Evolutionary conservation across 1,140 invertebrate genomes (phyloP).

Genomic region (Temnothorax longispinosus): DNA sequence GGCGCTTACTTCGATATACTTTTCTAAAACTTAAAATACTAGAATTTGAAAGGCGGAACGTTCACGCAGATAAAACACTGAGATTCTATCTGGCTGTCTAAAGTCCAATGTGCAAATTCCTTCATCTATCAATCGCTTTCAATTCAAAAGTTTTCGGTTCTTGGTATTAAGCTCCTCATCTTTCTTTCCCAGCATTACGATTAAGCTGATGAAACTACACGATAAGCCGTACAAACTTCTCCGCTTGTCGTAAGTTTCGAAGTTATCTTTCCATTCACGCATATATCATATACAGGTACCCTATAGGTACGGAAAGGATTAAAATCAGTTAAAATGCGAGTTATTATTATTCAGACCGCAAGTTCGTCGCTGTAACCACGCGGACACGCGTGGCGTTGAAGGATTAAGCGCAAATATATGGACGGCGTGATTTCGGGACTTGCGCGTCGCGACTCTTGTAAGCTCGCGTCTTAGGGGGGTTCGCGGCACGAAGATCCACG

Average conservation of each 20-base stretch:
- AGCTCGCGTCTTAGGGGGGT: constrained; percentile 67
- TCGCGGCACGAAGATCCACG: constrained; percentile 76
- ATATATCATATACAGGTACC: too few relatives aligned
- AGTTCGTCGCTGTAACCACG: background rate
- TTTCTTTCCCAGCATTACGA: background rate
- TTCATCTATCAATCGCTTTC: background rate
- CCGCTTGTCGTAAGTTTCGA: background rate
- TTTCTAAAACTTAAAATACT: background rate
- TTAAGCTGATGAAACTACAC: background rate
- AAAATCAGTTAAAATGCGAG: background rate
- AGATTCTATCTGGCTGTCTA: background rate
- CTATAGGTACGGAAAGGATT: background rate
- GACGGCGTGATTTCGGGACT: constrained; percentile 73
- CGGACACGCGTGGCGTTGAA: constrained; percentile 8
- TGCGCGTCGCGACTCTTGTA: constrained; percentile 68
- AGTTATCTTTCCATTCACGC: background rate
- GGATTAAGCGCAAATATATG: constrained; percentile 34
- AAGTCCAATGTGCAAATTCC: background rate
- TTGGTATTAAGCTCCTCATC: background rate
- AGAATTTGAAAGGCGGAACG: background rate
- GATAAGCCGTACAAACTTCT: constrained; percentile 1
- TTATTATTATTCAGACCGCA: constrained; percentile 29
- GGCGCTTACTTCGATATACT: background rate
- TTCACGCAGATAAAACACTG: background rate
- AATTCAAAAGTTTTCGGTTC: background rate